phyloP scores from a whole-genome alignment of 1,140 invertebrate species.

The Phenacoccus solenopsis region DNA sequence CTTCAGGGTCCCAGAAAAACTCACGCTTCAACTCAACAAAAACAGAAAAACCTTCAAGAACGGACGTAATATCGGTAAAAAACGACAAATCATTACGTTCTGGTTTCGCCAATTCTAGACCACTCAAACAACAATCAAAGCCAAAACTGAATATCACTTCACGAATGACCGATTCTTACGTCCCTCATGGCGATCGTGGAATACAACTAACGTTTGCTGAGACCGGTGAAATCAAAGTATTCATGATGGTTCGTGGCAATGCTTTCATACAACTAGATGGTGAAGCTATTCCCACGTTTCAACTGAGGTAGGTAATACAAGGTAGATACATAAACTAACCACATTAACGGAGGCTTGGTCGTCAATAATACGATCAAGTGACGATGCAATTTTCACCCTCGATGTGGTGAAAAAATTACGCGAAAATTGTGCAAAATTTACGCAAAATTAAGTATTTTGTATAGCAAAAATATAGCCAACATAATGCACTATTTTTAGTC shows the following conservation, averaged over 20 bases:
- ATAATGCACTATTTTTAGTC: not conserved
- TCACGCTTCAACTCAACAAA: not conserved
- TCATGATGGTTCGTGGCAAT: constrained; percentile 76
- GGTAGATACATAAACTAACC: too few species aligned
- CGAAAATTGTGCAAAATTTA: too few species aligned
- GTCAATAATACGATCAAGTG: too few species aligned
- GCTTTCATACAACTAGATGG: constrained; percentile 78
- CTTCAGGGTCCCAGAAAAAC: not conserved
- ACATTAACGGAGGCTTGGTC: too few species aligned
- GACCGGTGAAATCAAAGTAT: constrained; percentile 60
- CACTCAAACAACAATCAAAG: not conserved
- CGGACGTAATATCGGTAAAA: not conserved
- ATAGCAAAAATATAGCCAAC: too few species aligned
- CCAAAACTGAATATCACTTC: not conserved
- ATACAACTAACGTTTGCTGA: constrained; percentile 66
- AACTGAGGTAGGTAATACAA: constrained; percentile 60
- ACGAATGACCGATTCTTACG: not conserved
- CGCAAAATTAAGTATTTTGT: too few species aligned
- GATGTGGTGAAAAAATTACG: too few species aligned
- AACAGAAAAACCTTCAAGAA: not conserved
- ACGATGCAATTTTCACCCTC: too few species aligned
- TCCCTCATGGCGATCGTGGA: constrained; percentile 55
- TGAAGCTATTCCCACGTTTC: constrained; percentile 69
- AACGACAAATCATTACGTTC: not conserved
- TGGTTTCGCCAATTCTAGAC: not conserved